Evolutionary conservation across 2,113 vertebrate species (phyloP), one percentile per base, ranked within the genome.

Genomic region (Phrynocephalus versicolor): DNA sequence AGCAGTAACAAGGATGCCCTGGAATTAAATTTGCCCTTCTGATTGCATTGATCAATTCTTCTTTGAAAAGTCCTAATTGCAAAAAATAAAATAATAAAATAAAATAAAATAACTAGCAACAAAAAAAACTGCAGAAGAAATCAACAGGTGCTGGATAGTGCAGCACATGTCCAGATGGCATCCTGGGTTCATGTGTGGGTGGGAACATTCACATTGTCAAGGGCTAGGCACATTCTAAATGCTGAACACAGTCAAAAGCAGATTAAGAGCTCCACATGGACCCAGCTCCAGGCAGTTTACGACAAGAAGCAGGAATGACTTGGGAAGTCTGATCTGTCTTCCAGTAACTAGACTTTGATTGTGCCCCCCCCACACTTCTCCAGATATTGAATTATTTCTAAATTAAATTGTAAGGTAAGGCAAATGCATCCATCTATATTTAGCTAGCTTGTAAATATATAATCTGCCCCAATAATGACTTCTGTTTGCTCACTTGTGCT

Each of bases 391-490:
- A 79, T 79, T 62, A 79, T 72, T 58, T 65, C 58, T 81, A 73
- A 86, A 73, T 65, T 81, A 80, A 55, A 86, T 86, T 81, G 41
- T 39, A 74, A 80, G 30, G 39, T 62, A 65, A 86, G 74, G 39
- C 69, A 45, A 51, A 80, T 73, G 55, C 21, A 51, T 80, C 55
- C 58, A 70, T 45, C 76, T 13, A 60, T 41, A 51, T 62, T 15
- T 33, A 72, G 45, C 37, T 35, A 33, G 7, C 39, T 72, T 71
- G 55, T 45, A 72, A 85, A 51, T 51, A 67, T 30, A 51, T 64
- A 72, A 33, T 39, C 5, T 37, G 41, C 25, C n/a, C 73, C 41
- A 41, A 64, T 64, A 27, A 65, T 80, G 64, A 65, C 30, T 74
- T 83, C 55, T 35, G 57, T 33, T 21, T 45, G 51, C 73, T 55